Evolutionary conservation across 2,797 vertebrate genomes (phyloP), one percentile per base, ranked within the genome.

Genomic region (Gymnodraco acuticeps): DNA sequence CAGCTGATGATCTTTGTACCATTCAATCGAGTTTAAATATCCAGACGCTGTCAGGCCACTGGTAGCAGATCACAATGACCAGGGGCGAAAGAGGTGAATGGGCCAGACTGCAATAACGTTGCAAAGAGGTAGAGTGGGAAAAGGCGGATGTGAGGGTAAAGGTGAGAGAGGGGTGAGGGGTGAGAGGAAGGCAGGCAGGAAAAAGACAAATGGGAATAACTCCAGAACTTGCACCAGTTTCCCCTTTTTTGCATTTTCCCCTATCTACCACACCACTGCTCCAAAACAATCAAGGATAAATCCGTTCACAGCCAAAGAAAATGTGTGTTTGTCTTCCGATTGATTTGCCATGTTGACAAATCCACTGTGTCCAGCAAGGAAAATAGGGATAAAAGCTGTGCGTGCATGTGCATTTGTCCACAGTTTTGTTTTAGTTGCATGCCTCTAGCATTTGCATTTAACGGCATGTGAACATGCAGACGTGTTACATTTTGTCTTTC

Each of bases 261-360:
- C 47, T 10, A 17, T 75, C 9, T 10, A 58, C 46, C 6, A 60
- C 71, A 63, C 60, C 50, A 5, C 64, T 54, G 51, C 51, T 55
- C 64, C 38, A 66, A 71, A 71, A 75, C 61, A 66, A 47, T 53
- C 47, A 46, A 14, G 6, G 41, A 75, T 83, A 73, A 71, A 54
- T 80, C 62, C 62, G 56, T 81, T 70, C 58, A 31, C n/a, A 63
- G 52, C 46, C 20, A 54, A 38, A 64, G 7, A 15, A 53, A 70
- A n/a, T 42, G 64, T 66, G 17, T 2, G 42, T 60, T 75, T 33
- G 7, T 78, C 73, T 52, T 61, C 20, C 43, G 45, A 59, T 72
- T 66, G 75, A 82, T 82, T 64, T 72, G 43, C 70, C 64, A 65
- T 76, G 77, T 58, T 79, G 75, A 83, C 66, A 76, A 79, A 83